phyloP scores from a whole-genome alignment of 2,113 vertebrate genomes.

The Felis catus region F.catus_Fca126_mat1.0 CM031411.1:96680501-96681000 shows the following conservation, averaged over 20 bases:
- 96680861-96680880: constrained; percentile 22
- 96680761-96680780: constrained; percentile 11
- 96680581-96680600: not conserved
- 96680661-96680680: constrained; percentile 38
- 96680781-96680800: not conserved
- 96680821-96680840: not conserved
- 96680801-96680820: not conserved
- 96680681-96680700: not conserved
- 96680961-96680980: not conserved
- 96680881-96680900: constrained; percentile 42
- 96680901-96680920: constrained; percentile 67
- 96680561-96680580: not conserved
- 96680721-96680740: not conserved
- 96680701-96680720: constrained; percentile 38
- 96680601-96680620: not conserved
- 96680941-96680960: not conserved
- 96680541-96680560: constrained; percentile 92
- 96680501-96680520: constrained; percentile 93
- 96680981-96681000: not conserved
- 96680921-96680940: constrained; percentile 61
- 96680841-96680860: not conserved
- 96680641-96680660: not conserved
- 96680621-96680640: not conserved
- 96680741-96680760: not conserved
- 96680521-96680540: constrained; percentile 94